Percentiles rank a stretch among this genome's conserved stretches.
phyloP scores from a whole-genome alignment of 2,888 invertebrate genomes.

The Strigamia maritima region DNA sequence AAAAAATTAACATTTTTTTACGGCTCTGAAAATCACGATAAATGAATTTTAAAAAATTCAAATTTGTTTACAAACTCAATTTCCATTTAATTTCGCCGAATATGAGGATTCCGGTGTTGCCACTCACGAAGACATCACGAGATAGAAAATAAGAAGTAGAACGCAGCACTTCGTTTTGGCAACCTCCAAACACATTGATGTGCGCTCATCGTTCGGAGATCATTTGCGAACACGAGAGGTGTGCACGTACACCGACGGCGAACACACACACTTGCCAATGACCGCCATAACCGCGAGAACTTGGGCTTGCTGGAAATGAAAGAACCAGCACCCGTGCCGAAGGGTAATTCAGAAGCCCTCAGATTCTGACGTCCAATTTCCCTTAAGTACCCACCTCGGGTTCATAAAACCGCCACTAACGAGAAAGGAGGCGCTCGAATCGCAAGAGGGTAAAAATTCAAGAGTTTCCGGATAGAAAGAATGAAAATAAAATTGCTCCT shows the following conservation, averaged over 20 bases:
- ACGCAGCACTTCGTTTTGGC: neutral
- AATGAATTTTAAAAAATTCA: too few relatives aligned
- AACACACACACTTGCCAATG: conserved; percentile 18
- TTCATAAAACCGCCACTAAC: conserved; percentile 36
- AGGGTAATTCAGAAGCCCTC: conserved; percentile 35
- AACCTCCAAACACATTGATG: neutral
- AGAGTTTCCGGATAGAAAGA: neutral
- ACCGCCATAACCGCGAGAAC: conserved; percentile 22
- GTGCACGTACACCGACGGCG: neutral
- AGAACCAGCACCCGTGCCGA: conserved; percentile 15
- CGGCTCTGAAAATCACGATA: too few relatives aligned
- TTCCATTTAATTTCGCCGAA: neutral
- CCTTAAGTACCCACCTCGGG: conserved; percentile 37
- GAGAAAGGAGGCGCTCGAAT: neutral
- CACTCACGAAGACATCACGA: too few relatives aligned
- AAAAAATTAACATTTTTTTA: too few relatives aligned
- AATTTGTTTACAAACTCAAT: too few relatives aligned
- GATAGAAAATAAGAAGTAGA: neutral
- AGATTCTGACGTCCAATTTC: conserved; percentile 37
- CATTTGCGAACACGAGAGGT: neutral
- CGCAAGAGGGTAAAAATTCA: neutral
- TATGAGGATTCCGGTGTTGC: neutral
- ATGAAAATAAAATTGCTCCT: neutral
- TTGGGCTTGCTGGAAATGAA: neutral
- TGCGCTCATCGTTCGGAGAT: conserved; percentile 11